phyloP scores from a whole-genome alignment of 2,888 invertebrate species.

The Papilio demoleus region DNA sequence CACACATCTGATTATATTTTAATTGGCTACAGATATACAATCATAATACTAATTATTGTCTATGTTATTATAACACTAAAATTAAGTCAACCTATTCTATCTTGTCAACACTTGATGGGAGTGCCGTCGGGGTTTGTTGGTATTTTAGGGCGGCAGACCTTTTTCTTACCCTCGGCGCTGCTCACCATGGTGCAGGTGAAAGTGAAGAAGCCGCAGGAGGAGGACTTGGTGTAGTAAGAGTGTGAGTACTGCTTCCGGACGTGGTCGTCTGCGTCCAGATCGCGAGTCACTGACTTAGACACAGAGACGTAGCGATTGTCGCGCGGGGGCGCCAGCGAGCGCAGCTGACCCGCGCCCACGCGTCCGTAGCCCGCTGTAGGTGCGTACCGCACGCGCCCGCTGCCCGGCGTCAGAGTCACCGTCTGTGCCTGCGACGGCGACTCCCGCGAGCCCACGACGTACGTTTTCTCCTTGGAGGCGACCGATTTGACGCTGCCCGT shows the following conservation, averaged over 20 bases:
- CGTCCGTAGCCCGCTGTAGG: constrained; percentile 60
- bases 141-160: constrained; percentile 91
- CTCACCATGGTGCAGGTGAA: constrained; percentile 92
- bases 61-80: constrained; percentile 9
- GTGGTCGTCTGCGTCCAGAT: constrained; percentile 84
- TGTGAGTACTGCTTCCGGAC: constrained; percentile 89
- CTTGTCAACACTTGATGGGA: constrained; percentile 82
- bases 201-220: constrained; percentile 93
- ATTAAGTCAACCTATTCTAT: background rate
- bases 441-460: constrained; percentile 81
- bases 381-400: constrained; percentile 72
- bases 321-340: constrained; percentile 69
- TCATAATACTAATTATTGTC: constrained; percentile 28
- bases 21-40: constrained; percentile 16
- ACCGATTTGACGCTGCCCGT: constrained; percentile 87
- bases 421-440: constrained; percentile 88
- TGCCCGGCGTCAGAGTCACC: constrained; percentile 80
- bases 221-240: constrained; percentile 93
- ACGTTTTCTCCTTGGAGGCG: constrained; percentile 84
- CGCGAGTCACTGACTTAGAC: constrained; percentile 91
- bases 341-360: constrained; percentile 67
- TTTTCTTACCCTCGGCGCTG: constrained; percentile 89
- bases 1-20: background rate
- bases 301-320: constrained; percentile 90
- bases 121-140: constrained; percentile 90